A percentile compares a stretch with the other conserved stretches of the same genome.
Conservation (phyloP, 2,888 invertebrate genomes). For the Scaptomyza reducta region DNA sequence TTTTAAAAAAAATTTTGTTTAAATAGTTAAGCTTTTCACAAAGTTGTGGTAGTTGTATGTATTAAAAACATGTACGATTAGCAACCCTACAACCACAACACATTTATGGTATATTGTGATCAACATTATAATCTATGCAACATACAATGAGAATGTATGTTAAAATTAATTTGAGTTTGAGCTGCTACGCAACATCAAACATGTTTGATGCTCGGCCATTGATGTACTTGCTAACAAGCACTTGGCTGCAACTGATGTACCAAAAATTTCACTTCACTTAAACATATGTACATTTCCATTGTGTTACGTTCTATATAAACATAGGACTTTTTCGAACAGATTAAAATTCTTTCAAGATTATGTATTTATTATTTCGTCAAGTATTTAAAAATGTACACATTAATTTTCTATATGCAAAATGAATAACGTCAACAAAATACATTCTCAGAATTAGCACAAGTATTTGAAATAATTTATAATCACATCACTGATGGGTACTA, state of each 20-base stretch:
- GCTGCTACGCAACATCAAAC: slow-evolving; percentile 28
- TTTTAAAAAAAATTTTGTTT: too few species aligned
- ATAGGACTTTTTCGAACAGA: too few species aligned
- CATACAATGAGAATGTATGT: slow-evolving; percentile 20
- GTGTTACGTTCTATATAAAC: too few species aligned
- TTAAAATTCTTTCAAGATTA: too few species aligned
- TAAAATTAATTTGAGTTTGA: slow-evolving; percentile 2
- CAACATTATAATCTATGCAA: background rate
- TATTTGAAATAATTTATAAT: slow-evolving; percentile 50
- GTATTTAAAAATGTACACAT: slow-evolving; percentile 5
- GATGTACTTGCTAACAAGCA: slow-evolving; percentile 24
- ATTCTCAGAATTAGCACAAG: slow-evolving; percentile 28
- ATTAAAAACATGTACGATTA: too few species aligned
- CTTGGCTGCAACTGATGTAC: background rate
- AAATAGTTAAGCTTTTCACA: too few species aligned
- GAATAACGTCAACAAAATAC: slow-evolving; percentile 31
- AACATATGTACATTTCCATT: too few species aligned
- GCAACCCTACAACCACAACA: too few species aligned
- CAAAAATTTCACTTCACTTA: background rate
- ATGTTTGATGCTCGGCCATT: slow-evolving; percentile 38
- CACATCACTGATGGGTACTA: slow-evolving; percentile 32
- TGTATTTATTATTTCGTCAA: too few species aligned
- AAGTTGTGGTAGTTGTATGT: too few species aligned
- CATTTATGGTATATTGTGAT: background rate
- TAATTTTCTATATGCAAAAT: background rate